Conservation (phyloP, 2,888 invertebrate genomes). For the Amphipyra berbera region DNA sequence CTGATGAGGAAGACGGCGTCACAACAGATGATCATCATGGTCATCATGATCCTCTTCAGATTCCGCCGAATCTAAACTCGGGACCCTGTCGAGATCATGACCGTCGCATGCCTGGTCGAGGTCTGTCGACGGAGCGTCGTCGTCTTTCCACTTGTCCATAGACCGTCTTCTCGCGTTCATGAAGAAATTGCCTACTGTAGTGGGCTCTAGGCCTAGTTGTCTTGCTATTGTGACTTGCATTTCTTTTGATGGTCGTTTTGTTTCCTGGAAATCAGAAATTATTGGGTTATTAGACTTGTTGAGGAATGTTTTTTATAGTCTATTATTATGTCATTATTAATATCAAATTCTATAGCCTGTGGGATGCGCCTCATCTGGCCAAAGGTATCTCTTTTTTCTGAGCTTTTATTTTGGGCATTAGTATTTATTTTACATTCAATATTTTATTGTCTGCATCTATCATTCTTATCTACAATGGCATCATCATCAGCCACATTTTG, state of each 20-base stretch:
- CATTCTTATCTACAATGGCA: too few relatives aligned
- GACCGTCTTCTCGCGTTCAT: conserved; percentile 99
- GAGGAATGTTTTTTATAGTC: background rate
- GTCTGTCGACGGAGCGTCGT: conserved; percentile 92
- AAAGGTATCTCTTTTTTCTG: too few relatives aligned
- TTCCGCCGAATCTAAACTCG: conserved; percentile 83
- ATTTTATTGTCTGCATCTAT: too few relatives aligned
- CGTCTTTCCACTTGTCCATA: conserved; percentile 99
- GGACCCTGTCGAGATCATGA: conserved; percentile 85
- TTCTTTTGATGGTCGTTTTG: conserved; percentile 99
- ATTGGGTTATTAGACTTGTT: background rate
- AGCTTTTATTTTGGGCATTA: too few relatives aligned
- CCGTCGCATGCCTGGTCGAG: conserved; percentile 88
- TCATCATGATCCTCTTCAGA: conserved; percentile 86
- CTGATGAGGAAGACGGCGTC: conserved; percentile 83
- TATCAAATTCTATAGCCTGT: too few relatives aligned
- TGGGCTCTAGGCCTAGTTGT: conserved; percentile 98
- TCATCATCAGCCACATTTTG: too few relatives aligned
- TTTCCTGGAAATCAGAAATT: conserved; percentile 92
- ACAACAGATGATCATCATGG: conserved; percentile 88
- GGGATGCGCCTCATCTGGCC: too few relatives aligned
- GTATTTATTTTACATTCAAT: too few relatives aligned
- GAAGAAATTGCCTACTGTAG: conserved; percentile 99
- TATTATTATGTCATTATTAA: background rate
- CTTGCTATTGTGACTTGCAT: conserved; percentile 99